These are phyloP conservation scores for Osmerus mordax DNA, from an alignment of 2,113 vertebrate species.

Conservation along the genomic window DNA sequence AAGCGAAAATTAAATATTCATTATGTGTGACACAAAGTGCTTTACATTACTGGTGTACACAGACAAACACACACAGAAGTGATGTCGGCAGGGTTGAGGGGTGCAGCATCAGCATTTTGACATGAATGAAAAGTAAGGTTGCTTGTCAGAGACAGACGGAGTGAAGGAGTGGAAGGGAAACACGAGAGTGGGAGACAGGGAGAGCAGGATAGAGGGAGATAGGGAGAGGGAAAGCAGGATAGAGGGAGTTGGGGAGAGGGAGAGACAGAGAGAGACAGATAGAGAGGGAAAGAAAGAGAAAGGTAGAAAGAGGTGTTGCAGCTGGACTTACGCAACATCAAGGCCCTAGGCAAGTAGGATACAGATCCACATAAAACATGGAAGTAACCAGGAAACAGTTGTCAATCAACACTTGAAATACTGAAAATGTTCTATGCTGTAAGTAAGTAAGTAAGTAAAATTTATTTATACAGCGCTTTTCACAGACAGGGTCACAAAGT, in stretches of 20 bases:
- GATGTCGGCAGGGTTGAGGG: not conserved
- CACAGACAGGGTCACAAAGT: too few relatives aligned
- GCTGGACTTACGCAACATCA: conserved; percentile 6
- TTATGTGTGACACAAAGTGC: not conserved
- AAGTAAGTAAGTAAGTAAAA: too few relatives aligned
- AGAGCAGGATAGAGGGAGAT: conserved; percentile 17
- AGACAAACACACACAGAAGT: not conserved
- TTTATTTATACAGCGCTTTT: too few relatives aligned
- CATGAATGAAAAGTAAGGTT: not conserved
- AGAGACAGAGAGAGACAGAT: not conserved
- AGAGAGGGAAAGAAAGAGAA: conserved; percentile 9
- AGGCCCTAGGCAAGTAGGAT: conserved; percentile 24
- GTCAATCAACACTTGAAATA: too few relatives aligned
- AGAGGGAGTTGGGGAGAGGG: conserved; percentile 10
- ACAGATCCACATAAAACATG: not conserved
- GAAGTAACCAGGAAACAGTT: too few relatives aligned
- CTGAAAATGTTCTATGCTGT: too few relatives aligned
- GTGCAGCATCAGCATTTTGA: not conserved
- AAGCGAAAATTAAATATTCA: conserved; percentile 4
- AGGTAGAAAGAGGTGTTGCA: not conserved
- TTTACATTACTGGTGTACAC: not conserved
- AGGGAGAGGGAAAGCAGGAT: conserved; percentile 14
- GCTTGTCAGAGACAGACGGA: conserved; percentile 14
- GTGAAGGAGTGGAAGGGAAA: not conserved
- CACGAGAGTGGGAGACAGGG: conserved; percentile 11